Conservation (phyloP, 2,113 vertebrate genomes). For the Sapajus apella region DNA sequence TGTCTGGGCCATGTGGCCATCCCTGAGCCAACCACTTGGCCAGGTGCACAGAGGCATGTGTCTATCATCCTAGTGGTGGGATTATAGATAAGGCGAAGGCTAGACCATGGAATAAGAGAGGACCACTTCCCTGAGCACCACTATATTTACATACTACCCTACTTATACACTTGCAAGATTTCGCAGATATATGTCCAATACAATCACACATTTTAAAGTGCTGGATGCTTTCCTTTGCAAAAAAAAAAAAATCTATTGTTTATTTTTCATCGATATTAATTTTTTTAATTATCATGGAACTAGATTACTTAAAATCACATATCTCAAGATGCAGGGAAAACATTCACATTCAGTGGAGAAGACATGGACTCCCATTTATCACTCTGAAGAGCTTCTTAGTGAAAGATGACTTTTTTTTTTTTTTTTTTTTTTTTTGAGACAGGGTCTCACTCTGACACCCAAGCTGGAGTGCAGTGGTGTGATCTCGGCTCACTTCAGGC, state of each 20-base stretch:
- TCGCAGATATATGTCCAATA: neutral
- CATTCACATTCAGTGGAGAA: constrained; percentile 36
- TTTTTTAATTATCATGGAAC: neutral
- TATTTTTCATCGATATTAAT: neutral
- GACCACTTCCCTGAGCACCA: too few relatives aligned
- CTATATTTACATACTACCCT: too few relatives aligned
- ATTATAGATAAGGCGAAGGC: neutral
- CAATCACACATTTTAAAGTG: neutral
- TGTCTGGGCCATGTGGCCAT: neutral
- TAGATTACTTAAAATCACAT: neutral
- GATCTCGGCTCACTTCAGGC: too few relatives aligned
- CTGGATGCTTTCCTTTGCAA: neutral
- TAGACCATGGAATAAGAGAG: neutral
- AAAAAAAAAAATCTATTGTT: neutral
- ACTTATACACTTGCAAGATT: neutral
- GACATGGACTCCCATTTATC: neutral
- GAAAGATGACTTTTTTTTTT: neutral
- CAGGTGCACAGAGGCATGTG: too few relatives aligned
- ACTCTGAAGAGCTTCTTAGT: neutral
- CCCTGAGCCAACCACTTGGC: neutral
- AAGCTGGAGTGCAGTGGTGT: too few relatives aligned
- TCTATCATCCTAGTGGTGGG: too few relatives aligned
- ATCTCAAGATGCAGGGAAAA: neutral
- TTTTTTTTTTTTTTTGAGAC: too few relatives aligned
- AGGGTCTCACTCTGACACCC: too few relatives aligned